Base-by-base conservation (phyloP, 2,797 vertebrate genomes). In the Notamacropus eugenii region DNA sequence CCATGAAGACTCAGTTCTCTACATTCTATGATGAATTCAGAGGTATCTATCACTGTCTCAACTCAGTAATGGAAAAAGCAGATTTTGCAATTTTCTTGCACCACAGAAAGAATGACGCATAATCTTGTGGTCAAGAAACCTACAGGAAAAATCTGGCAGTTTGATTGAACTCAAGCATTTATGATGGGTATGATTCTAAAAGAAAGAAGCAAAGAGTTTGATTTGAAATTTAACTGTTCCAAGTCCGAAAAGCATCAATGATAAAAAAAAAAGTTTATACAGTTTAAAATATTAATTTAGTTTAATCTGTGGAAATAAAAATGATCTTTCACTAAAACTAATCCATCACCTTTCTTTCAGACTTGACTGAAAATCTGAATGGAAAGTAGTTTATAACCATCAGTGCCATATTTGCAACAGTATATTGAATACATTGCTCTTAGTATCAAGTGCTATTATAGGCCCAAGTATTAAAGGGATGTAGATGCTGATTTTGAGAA, bases 131-230 rank as follows among this genome's bases (percentile, higher is more conserved):
- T 62, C 46, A 19, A 96, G 9, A 92, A 90, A 91, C 14, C 10
- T 90, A 55, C 19, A 12, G 19, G 91, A 94, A 91, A 91, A 5
- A 57, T 50, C 34, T 94, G 46, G 67, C 62, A 94, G 31, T 90
- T 94, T 59, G 55, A 91, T 34, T 91, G 62, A 94, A 95, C 87
- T 54, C 1, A 22, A 31, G 19, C 14, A 87, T 62, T 94, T 92
- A 58, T 94, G 31, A 94, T 92, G 58, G 92, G 57, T 92, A 87
- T 91, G 10, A 91, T 54, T 11, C 1, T n/a, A 93, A 46, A 93
- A 34, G 55, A 90, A 90, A 87, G 54, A 0, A 93, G 31, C 59
- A 6, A 28, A 93, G 14, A 91, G 22, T 14, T 91, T 93, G 0
- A 40, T 40, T 82, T 82, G n/a, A 40, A 82, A 6, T 2, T 40